These are phyloP conservation scores for Synanthedon vespiformis DNA, from an alignment of 2,888 invertebrate genomes.

Conservation along the genomic window DNA sequence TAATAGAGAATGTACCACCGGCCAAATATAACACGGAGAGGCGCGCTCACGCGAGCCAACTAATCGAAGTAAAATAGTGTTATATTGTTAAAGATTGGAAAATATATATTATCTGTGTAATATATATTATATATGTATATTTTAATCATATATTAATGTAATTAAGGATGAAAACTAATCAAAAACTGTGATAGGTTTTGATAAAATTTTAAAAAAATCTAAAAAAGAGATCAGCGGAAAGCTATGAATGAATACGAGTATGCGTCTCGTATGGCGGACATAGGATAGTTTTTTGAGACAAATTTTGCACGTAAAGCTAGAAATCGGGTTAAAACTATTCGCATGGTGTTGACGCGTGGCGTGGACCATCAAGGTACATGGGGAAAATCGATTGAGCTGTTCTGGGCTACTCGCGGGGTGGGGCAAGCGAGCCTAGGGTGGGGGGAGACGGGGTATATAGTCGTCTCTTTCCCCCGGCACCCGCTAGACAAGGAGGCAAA, in stretches of 20 bases:
- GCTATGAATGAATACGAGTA: background rate
- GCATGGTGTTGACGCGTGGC: conserved; percentile 20
- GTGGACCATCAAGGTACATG: conserved; percentile 22
- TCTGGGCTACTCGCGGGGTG: conserved; percentile 18
- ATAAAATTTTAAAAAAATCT: conserved; percentile 63
- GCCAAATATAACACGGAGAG: conserved; percentile 10
- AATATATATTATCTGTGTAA: conserved; percentile 44
- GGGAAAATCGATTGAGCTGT: conserved; percentile 47
- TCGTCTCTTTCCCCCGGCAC: conserved; percentile 6
- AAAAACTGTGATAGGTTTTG: conserved; percentile 72
- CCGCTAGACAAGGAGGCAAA: conserved; percentile 2
- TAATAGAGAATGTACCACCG: conserved; percentile 5
- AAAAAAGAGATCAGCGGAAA: conserved; percentile 21
- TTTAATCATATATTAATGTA: conserved; percentile 68
- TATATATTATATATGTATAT: conserved; percentile 56
- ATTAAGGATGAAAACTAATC: conserved; percentile 70
- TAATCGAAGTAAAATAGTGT: conserved; percentile 63
- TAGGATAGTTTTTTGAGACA: conserved; percentile 17
- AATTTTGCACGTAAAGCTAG: conserved; percentile 14
- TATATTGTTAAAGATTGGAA: conserved; percentile 68
- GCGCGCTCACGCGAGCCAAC: conserved; percentile 26
- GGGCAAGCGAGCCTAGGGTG: conserved; percentile 10
- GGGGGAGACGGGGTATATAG: conserved; percentile 1
- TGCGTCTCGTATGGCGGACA: background rate
- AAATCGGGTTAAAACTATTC: conserved; percentile 31